Evolutionary conservation across 35 echinoderm and acorn worm species (phyloP).

Genomic region (Ptychodera flava): DNA sequence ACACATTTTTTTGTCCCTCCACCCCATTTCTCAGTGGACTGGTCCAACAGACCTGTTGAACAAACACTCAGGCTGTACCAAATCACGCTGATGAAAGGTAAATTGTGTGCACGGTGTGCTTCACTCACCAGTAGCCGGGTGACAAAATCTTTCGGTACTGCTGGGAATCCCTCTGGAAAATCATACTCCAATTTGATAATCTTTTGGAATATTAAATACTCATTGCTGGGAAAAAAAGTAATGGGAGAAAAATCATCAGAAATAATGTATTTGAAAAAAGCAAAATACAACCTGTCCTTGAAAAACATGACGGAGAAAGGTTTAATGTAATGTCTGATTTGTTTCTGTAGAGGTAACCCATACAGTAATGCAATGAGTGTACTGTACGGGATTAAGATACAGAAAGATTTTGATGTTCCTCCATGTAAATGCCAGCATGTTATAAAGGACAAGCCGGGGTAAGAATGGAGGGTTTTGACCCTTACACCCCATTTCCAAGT

Average conservation of each 20-base stretch:
- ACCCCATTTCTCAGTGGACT: no score
- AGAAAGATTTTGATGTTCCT: background rate
- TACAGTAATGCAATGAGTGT: no score
- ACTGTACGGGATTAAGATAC: background rate
- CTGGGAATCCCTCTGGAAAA: slow-evolving; percentile 89
- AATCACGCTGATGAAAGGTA: no score
- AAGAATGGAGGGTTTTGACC: background rate
- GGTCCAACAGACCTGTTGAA: no score
- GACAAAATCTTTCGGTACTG: slow-evolving; percentile 76
- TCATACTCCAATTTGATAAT: slow-evolving; percentile 93
- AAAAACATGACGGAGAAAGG: no score
- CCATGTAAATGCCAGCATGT: background rate
- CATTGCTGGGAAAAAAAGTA: slow-evolving; percentile 60
- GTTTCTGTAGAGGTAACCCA: background rate
- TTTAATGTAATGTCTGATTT: no score
- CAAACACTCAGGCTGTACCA: no score
- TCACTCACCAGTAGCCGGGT: slow-evolving; percentile 77
- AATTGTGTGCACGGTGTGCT: no score
- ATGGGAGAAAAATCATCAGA: background rate
- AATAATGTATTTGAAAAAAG: no score
- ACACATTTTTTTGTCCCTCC: no score
- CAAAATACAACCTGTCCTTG: no score
- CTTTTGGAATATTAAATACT: slow-evolving; percentile 99
- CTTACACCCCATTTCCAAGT: no score
- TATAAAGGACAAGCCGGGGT: background rate